Conservation (phyloP, 1,140 invertebrate genomes). For the Drosophila arizonae region DNA sequence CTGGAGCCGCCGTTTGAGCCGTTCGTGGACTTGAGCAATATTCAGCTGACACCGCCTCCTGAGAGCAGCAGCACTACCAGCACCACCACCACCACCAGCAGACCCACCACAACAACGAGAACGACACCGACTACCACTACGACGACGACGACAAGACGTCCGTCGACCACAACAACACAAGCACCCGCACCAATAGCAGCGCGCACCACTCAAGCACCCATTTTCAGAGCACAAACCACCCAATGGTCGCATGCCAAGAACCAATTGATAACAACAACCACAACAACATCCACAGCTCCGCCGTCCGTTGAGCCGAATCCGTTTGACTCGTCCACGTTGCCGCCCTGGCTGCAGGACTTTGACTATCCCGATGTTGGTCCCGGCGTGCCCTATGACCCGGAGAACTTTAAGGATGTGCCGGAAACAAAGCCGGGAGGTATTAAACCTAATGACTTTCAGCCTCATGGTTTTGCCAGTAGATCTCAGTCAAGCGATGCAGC, state of each 20-base stretch:
- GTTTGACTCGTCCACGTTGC: conserved; percentile 70
- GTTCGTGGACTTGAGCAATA: conserved; percentile 66
- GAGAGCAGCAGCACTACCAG: conserved; percentile 18
- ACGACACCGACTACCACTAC: conserved; percentile 59
- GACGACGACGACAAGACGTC: conserved; percentile 54
- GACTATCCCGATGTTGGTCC: conserved; percentile 81
- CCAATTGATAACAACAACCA: conserved; percentile 53
- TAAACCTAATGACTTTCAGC: conserved; percentile 61
- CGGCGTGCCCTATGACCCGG: conserved; percentile 73
- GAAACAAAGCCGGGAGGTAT: conserved; percentile 30
- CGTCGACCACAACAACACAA: conserved; percentile 25
- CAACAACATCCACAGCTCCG: conserved; percentile 48
- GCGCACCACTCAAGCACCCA: conserved; percentile 62
- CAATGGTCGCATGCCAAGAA: conserved; percentile 29
- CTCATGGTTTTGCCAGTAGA: conserved; percentile 37
- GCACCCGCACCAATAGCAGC: conserved; percentile 31
- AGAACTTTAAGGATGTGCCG: conserved; percentile 53
- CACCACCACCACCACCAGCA: conserved; percentile 34
- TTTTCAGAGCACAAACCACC: conserved; percentile 52
- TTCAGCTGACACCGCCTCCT: conserved; percentile 66
- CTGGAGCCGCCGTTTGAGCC: conserved; percentile 73
- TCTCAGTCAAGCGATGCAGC: conserved; percentile 16
- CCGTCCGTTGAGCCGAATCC: conserved; percentile 58
- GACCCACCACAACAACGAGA: conserved; percentile 36
- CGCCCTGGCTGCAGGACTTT: conserved; percentile 74